Base-by-base conservation (phyloP, 2,888 invertebrate species). In the Scelioninae gen. 2 region DNA sequence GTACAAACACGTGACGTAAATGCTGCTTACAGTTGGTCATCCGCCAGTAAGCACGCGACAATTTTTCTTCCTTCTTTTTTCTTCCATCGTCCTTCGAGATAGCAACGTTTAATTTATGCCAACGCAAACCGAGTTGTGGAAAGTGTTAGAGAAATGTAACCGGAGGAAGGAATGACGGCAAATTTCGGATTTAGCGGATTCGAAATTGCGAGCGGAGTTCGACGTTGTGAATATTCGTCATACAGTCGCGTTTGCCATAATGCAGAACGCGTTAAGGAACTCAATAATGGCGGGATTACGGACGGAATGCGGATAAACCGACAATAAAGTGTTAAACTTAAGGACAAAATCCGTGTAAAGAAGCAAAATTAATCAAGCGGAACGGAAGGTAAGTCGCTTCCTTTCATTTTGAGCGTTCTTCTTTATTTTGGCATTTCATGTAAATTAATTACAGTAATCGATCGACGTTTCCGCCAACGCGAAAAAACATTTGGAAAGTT, bases 261-360 rank as follows among this genome's bases (percentile, higher is more conserved):
- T 37, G 13, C 52, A n/a, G 15, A 63, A 63, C 22, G 43, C 13
- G 45, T 28, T 25, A 45, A 45, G 35, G 25, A 45, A 35, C 16
- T 45, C 22, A 1, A 28, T 22, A 52, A 33, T 45, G 13, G 25
- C 35, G 37, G 37, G 53, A 53, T 64, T 53, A 45, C 45, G 18
- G 11, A 16, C 15, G 16, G 15, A 13, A 22, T 63, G 28, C 35
- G 35, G 45, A 53, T 64, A 33, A 35, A 28, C 35, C 22, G 43
- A 45, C 64, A 53, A 64, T 53, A 64, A 43, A 53, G 37, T 33
- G 41, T 45, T 53, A 53, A 64, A 53, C 28, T 45, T 53, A 43
- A 33, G 37, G 25, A 64, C 45, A 11, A 15, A 31, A 31, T 48
- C 15, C 15, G 10, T 13, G 31, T 18, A 39, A 39, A 15, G 22